These are phyloP conservation scores for Fragum fragum DNA, from an alignment of 2,888 invertebrate genomes.

Conservation along the genomic window DNA sequence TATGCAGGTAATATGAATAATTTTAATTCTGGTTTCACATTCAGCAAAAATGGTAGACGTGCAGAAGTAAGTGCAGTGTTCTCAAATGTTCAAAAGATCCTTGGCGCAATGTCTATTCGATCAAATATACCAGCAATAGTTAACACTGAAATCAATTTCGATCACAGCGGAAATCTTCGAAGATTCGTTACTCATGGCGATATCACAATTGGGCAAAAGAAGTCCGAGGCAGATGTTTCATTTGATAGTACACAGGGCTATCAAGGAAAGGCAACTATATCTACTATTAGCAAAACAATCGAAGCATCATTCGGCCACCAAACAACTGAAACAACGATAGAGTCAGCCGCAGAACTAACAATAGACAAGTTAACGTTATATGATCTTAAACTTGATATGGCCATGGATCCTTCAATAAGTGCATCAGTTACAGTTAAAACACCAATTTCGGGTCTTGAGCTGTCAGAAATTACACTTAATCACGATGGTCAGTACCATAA, in stretches of 20 bases:
- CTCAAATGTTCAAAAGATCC: slow-evolving; percentile 3
- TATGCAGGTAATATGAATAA: slow-evolving; percentile 31
- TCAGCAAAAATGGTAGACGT: slow-evolving; percentile 20
- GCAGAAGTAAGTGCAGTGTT: slow-evolving; percentile 35
- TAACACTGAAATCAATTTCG: background rate
- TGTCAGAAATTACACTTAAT: slow-evolving; percentile 42
- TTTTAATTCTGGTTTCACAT: slow-evolving; percentile 43
- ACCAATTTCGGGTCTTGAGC: slow-evolving; percentile 56
- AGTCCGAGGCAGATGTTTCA: slow-evolving; percentile 24
- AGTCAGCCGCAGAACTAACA: background rate
- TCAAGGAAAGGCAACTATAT: slow-evolving; percentile 24
- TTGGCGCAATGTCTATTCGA: slow-evolving; percentile 28
- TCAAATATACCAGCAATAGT: background rate
- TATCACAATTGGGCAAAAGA: slow-evolving; percentile 16
- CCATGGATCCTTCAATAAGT: background rate
- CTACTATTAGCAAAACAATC: background rate
- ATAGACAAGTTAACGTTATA: background rate
- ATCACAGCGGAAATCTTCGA: background rate
- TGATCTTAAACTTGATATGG: background rate
- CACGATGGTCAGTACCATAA: slow-evolving; percentile 50
- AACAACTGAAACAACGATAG: background rate
- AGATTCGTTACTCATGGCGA: slow-evolving; percentile 33
- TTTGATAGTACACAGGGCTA: slow-evolving; percentile 37
- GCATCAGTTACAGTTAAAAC: slow-evolving; percentile 39
- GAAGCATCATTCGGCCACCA: background rate